Base-by-base conservation (phyloP, 2,113 vertebrate genomes). In the Lagopus muta region DNA sequence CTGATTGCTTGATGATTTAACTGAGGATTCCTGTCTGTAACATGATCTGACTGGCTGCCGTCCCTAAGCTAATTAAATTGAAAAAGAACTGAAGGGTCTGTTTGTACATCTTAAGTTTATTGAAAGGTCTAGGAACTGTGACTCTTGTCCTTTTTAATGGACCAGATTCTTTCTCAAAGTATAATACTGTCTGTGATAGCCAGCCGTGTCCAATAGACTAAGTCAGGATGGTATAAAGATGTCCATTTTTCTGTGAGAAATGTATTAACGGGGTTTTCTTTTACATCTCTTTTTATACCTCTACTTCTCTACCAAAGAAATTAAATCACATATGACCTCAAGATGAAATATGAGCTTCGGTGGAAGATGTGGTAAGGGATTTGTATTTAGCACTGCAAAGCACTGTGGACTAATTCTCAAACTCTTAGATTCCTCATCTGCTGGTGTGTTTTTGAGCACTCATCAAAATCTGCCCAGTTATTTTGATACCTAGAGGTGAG, bases 41-140 rank as follows among this genome's bases (percentile, higher is more conserved):
- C 71, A 57, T 12, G 42, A 69, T 75, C 61, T 64, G 34, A 74
- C 65, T 94, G 93, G 24, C 91, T 91, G 47, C 80, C 69, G 81
- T 40, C 47, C 52, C 57, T 92, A 5, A 77, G 27, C 69, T 88
- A 77, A 86, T 91, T 86, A 77, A 22, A 72, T 45, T 88, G 47
- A 94, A 94, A 86, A 28, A 27, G 61, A 87, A 47, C 71, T 90
- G 70, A 80, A 88, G 86, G n/a, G 16, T 90, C 76, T 70, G 45
- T 58, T 52, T 95, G 69, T 92, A 36, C 61, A 58, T 61, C 28
- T 45, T 38, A 67, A 87, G 55, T 91, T 95, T 65, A 62, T 91
- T 48, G 43, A 75, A 75, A 86, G 58, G n/a, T 84, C 91, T 75
- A 27, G 69, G 55, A 80, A 60, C 78, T 71, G 69, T 87, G 60